Percentiles rank a stretch among this genome's conserved stretches.
phyloP scores from a whole-genome alignment of 1,140 invertebrate genomes.

The Drosophila pseudoobscura region DNA sequence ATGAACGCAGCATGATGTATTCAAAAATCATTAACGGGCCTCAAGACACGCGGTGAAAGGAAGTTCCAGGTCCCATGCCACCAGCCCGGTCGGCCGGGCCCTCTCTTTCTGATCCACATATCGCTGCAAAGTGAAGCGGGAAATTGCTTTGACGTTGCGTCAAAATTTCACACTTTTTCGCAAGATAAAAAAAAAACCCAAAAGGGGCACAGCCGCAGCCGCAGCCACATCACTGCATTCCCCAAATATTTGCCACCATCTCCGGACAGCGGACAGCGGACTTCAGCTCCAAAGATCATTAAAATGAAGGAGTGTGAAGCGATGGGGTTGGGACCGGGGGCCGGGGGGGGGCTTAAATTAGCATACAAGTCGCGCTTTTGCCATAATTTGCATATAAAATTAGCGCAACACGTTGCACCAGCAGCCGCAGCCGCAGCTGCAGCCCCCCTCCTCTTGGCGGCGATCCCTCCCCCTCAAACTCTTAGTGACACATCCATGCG shows the following conservation, averaged over 20 bases:
- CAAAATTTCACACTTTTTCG: conserved; percentile 78
- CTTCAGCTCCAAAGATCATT: conserved; percentile 55
- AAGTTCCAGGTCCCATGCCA: conserved; percentile 7
- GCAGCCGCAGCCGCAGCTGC: conserved; percentile 8
- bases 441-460: not conserved
- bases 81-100: not conserved
- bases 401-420: conserved; percentile 73
- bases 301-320: conserved; percentile 56
- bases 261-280: not conserved
- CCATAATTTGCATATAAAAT: conserved; percentile 82
- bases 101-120: conserved; percentile 64
- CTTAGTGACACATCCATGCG: conserved; percentile 25
- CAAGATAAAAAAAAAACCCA: conserved; percentile 65
- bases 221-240: conserved; percentile 44
- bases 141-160: conserved; percentile 78
- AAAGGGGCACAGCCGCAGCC: conserved; percentile 33
- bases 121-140: conserved; percentile 68
- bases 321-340: not conserved
- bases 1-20: conserved; percentile 70
- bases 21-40: conserved; percentile 71
- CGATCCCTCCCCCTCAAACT: not conserved
- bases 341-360: conserved; percentile 54
- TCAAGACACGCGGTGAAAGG: conserved; percentile 27
- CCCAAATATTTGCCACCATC: conserved; percentile 70
- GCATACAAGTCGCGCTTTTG: conserved; percentile 80